Evolutionary conservation across 2,797 vertebrate species (phyloP), one percentile per base, ranked within the genome.

Genomic region (Falco naumanni): DNA sequence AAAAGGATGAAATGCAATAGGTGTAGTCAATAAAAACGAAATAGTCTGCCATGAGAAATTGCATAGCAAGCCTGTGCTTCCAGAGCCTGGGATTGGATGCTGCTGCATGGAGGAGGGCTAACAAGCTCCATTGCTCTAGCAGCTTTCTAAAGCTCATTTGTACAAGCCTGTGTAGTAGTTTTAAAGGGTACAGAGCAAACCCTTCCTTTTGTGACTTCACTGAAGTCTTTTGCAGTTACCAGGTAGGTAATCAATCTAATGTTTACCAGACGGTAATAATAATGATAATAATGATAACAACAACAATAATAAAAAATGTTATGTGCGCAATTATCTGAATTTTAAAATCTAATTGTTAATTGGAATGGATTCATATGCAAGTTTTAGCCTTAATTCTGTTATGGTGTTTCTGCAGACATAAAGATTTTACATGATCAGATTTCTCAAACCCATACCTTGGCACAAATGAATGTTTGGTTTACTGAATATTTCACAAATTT

Each of bases 1-100:
- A 56, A 95, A 88, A 90, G 21, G 47, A 89, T 84, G 66, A 90
- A 93, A 88, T 84, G 63, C 24, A 90, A 47, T 82, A 34, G 34
- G 4, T 54, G 24, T 64, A 89, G 79, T 50, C 77, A 91, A 87
- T 88, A 77, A 84, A 84, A 90, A 65, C 60, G 74, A 94, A 96
- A 91, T 87, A 87, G 12, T 81, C 85, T 89, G n/a, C 63, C 71
- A 41, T 70, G 53, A 95, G 70, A 90, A 90, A 92, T 5, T 79
- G n/a, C 53, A 13, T 8, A 47, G 48, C 6, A 34, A 72, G 18
- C 13, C 45, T 0, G 0, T 28, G 34, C 47, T 86, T 89, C 68
- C 68, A 89, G 64, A 60, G 6, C 33, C 68, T 69, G 43, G 75
- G 26, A 33, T 87, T 84, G 79, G 50, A 50, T 74, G 33, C 8